A percentile compares a stretch with the other conserved stretches of the same genome.
Conservation (phyloP, 1,140 invertebrate genomes). For the Asbolus verrucosus region DNA sequence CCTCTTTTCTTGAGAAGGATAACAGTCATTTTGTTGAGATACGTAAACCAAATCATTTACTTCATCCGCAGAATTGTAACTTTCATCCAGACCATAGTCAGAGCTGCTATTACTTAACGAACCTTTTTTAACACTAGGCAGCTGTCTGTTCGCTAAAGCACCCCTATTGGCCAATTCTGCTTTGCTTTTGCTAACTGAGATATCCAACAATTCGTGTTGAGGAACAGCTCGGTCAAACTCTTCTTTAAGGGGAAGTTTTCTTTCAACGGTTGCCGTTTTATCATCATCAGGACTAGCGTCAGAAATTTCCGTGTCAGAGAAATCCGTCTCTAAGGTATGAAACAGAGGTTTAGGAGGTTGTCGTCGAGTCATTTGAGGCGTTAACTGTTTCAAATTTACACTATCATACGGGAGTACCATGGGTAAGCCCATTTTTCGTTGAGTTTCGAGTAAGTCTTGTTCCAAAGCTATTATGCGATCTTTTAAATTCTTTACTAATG, state of each 20-base stretch:
- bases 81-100: constrained; percentile 78
- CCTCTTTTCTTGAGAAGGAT: not conserved
- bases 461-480: constrained; percentile 77
- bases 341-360: constrained; percentile 77
- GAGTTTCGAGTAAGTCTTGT: constrained; percentile 75
- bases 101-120: constrained; percentile 67
- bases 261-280: constrained; percentile 81
- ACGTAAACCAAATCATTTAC: constrained; percentile 66
- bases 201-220: constrained; percentile 85
- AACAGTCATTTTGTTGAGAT: constrained; percentile 9
- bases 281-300: constrained; percentile 79
- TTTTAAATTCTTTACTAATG: constrained; percentile 87
- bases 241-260: constrained; percentile 80
- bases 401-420: constrained; percentile 84
- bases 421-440: constrained; percentile 87
- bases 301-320: constrained; percentile 80
- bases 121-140: constrained; percentile 66
- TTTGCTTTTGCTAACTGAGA: constrained; percentile 87
- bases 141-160: constrained; percentile 69
- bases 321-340: constrained; percentile 73
- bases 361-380: constrained; percentile 78
- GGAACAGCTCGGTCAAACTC: constrained; percentile 89
- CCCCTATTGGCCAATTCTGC: constrained; percentile 85
- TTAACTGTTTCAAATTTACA: constrained; percentile 76
- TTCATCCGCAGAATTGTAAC: constrained; percentile 77